These are phyloP conservation scores for Oxyteleia sp. DNA, from an alignment of 2,888 invertebrate genomes.

Conservation along the genomic window DNA sequence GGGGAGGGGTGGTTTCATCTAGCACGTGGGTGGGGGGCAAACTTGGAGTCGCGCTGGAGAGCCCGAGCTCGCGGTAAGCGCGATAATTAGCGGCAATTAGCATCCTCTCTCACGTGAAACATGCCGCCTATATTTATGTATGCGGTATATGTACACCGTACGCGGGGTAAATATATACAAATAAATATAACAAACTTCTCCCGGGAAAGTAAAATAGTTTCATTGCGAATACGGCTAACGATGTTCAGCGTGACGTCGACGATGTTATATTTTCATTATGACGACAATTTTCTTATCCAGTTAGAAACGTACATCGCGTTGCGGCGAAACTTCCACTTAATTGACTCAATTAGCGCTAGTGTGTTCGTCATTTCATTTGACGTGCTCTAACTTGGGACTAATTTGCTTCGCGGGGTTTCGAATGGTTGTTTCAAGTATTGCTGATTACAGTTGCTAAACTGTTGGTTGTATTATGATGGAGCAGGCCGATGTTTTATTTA, in stretches of 20 bases:
- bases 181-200: constrained; percentile 54
- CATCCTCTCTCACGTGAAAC: constrained; percentile 80
- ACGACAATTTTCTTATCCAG: constrained; percentile 59
- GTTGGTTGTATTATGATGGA: too few relatives aligned
- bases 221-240: constrained; percentile 25
- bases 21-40: constrained; percentile 57
- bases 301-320: constrained; percentile 44
- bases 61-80: constrained; percentile 83
- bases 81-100: constrained; percentile 86
- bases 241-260: constrained; percentile 16
- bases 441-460: too few relatives aligned
- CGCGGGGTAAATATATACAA: constrained; percentile 37
- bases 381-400: constrained; percentile 35
- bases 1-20: constrained; percentile 66
- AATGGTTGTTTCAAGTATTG: too few relatives aligned
- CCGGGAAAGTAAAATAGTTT: constrained; percentile 49
- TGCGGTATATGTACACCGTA: constrained; percentile 27
- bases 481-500: too few relatives aligned
- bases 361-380: constrained; percentile 55
- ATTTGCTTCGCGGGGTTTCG: constrained; percentile 59
- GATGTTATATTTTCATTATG: constrained; percentile 43
- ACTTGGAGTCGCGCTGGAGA: constrained; percentile 71
- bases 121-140: constrained; percentile 70
- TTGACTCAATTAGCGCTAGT: constrained; percentile 51
- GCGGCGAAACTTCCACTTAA: constrained; percentile 57